These are phyloP conservation scores for Antidorcas marsupialis DNA, from an alignment of 2,113 vertebrate species.

Conservation along the genomic window DNA sequence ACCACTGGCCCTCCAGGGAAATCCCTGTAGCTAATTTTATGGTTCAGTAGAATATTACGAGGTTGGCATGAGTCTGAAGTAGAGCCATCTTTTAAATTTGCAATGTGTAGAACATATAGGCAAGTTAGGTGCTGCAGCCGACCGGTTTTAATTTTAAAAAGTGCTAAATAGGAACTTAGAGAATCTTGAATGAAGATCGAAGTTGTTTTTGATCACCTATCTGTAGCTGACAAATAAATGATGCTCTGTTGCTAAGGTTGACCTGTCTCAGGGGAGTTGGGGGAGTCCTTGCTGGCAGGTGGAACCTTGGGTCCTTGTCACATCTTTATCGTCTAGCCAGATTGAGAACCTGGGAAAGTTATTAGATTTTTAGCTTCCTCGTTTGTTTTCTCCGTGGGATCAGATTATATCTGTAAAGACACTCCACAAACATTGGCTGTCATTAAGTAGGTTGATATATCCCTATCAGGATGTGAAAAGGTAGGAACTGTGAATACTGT, in stretches of 20 bases:
- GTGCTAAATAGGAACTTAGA: neutral
- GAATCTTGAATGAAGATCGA: neutral
- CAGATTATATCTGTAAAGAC: neutral
- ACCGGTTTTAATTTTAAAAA: neutral
- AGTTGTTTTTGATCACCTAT: neutral
- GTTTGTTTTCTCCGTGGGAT: neutral
- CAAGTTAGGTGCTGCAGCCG: neutral
- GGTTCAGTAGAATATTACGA: neutral
- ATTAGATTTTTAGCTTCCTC: neutral
- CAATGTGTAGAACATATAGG: neutral
- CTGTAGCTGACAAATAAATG: neutral
- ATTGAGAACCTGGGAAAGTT: neutral
- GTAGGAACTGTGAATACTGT: neutral
- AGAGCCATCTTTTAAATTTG: neutral
- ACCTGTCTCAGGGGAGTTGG: neutral
- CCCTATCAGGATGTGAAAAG: neutral
- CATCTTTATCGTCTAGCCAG: neutral
- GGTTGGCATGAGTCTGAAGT: neutral
- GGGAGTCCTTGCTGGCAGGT: neutral
- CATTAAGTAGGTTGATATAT: neutral
- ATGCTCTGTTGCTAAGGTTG: neutral
- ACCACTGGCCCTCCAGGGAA: neutral
- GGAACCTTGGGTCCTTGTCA: neutral
- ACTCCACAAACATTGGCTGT: neutral
- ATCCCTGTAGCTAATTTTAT: conserved; percentile 82